Conservation (phyloP, 2,113 vertebrate species). For the Microcebus tavaratra region DNA sequence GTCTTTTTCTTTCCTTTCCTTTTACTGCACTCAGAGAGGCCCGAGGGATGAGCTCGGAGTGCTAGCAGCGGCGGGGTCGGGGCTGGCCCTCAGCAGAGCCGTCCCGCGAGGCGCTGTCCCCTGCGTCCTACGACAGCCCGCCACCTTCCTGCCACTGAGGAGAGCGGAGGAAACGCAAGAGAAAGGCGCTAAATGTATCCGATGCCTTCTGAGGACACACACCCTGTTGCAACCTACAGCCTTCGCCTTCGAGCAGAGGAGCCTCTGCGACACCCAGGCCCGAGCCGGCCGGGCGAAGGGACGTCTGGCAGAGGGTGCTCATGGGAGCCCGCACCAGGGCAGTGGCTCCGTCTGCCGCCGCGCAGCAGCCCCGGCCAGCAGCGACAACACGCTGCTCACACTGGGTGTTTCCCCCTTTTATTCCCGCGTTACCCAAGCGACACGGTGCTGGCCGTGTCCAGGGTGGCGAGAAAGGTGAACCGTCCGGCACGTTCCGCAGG, state of each 20-base stretch:
- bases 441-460: too few species aligned
- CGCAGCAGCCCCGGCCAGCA: not conserved
- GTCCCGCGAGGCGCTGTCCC: not conserved
- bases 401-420: accelerated
- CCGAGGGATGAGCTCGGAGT: not conserved
- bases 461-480: not conserved
- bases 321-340: accelerated
- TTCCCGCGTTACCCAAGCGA: not conserved
- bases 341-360: not conserved
- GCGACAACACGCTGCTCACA: not conserved
- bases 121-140: too few species aligned
- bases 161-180: not conserved
- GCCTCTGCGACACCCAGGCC: accelerated
- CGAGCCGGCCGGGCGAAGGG: accelerated
- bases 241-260: not conserved
- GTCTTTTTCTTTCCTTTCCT: not conserved
- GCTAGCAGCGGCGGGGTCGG: not conserved
- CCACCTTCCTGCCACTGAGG: not conserved
- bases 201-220: accelerated
- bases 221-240: accelerated
- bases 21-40: not conserved
- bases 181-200: accelerated
- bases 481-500: too few species aligned
- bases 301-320: not conserved
- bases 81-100: not conserved